phyloP scores from a whole-genome alignment of 2,888 invertebrate species.

The Hermodice carunculata region DNA sequence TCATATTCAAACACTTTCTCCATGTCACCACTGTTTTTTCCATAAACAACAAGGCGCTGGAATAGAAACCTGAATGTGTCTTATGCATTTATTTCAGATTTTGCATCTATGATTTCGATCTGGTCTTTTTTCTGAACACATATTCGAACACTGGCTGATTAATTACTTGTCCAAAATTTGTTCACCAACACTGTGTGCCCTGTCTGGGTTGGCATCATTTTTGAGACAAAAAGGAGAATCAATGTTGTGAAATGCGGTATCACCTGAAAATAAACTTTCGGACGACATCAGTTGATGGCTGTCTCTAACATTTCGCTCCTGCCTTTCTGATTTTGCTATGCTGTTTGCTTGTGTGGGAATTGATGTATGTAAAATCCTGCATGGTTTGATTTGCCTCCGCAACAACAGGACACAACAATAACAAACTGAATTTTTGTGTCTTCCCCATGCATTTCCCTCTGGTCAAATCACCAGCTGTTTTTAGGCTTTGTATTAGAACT shows the following conservation, averaged over 20 bases:
- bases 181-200: constrained; percentile 28
- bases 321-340: constrained; percentile 24
- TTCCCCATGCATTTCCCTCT: constrained; percentile 24
- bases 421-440: constrained; percentile 28
- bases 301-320: constrained; percentile 27
- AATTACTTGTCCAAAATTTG: constrained; percentile 33
- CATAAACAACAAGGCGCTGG: constrained; percentile 37
- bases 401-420: constrained; percentile 37
- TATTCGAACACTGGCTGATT: constrained; percentile 25
- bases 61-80: constrained; percentile 42
- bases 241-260: no score
- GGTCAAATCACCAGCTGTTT: constrained; percentile 40
- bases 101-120: constrained; percentile 23
- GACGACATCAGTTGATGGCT: constrained; percentile 30
- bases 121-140: constrained; percentile 36
- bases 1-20: constrained; percentile 8
- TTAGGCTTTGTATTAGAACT: constrained; percentile 44
- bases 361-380: constrained; percentile 25
- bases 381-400: constrained; percentile 34
- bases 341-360: constrained; percentile 17
- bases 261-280: no score
- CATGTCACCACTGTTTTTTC: constrained; percentile 6
- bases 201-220: no score
- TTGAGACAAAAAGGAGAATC: no score
- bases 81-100: constrained; percentile 16